A percentile compares a stretch with the other conserved stretches of the same genome.
phyloP scores from a whole-genome alignment of 1,140 invertebrate species.

The Nasonia vitripennis region DNA sequence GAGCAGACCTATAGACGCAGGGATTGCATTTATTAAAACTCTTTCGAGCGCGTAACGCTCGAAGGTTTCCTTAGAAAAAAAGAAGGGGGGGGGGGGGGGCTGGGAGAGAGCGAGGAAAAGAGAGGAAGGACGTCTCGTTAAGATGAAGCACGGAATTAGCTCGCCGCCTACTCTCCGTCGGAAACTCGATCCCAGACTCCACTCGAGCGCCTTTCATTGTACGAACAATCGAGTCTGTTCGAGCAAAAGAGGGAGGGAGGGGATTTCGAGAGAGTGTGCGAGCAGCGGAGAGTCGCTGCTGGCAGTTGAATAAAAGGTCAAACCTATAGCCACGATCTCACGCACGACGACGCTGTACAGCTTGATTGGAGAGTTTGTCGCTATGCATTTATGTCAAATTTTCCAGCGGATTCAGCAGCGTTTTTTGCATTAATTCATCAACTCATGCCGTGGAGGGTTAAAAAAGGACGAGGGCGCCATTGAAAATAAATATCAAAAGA shows the following conservation, averaged over 20 bases:
- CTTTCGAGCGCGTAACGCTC: constrained; percentile 27
- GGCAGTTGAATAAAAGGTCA: constrained; percentile 12
- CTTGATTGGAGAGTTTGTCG: background rate
- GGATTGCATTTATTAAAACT: constrained; percentile 43
- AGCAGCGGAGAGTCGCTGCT: background rate
- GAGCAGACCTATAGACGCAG: background rate
- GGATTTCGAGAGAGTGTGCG: background rate
- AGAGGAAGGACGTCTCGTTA: constrained; percentile 28
- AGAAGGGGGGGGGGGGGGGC: background rate
- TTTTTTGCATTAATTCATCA: no score
- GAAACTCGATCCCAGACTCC: background rate
- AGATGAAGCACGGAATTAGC: constrained; percentile 32
- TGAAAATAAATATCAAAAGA: no score
- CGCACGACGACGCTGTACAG: background rate
- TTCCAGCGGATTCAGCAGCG: no score
- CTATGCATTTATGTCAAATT: no score
- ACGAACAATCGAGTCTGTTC: constrained; percentile 25
- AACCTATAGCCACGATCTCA: background rate
- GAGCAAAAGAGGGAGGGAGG: background rate
- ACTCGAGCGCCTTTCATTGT: constrained; percentile 24
- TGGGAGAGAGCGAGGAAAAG: background rate
- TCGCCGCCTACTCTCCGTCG: background rate
- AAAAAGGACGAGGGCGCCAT: no score
- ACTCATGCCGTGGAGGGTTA: no score
- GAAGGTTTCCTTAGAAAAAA: constrained; percentile 23